Evolutionary conservation across 1,140 invertebrate species (phyloP), one percentile per base, ranked within the genome.

Genomic region (Tribolium madens): DNA sequence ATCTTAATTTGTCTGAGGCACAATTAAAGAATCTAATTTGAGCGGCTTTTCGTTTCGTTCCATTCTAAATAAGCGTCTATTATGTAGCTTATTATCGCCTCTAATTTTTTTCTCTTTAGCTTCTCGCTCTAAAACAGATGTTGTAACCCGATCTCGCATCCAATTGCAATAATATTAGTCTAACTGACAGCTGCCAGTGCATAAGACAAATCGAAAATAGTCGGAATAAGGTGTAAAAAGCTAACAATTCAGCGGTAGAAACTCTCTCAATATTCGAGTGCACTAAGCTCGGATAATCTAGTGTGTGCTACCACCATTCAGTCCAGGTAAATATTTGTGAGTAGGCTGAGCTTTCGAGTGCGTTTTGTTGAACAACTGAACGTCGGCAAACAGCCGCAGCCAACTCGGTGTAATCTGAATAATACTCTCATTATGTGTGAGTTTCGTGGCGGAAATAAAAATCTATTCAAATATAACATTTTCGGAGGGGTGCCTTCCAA

Each of bases 381-480:
- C 48, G 50, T 74, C 72, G 50, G 47, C 50, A 47, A 71, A 52
- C 48, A 57, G 48, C 50, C 72, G 17, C 50, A 52, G 70, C 70
- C 70, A 72, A 72, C 70, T 72, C 10, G 31, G 60, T 76, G 75
- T 76, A 79, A 79, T 79, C 64, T 79, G 78, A 79, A 79, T 79
- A 79, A 79, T 77, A 33, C 70, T 21, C 64, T 79, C 78, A 77
- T 79, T 79, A 79, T 79, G 75, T 72, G 78, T 60, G 50, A 64
- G 72, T 77, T 77, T 53, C 75, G 75, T 79, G 71, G 78, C 76
- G 78, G 75, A 79, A 79, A 79, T 79, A 79, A 78, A 77, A 75
- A 71, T 78, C 76, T 69, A 73, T 77, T 77, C 53, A 77, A 77
- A 73, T 72, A 12, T 77, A 13, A 46, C 76, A 33, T 77, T 73